A percentile compares a stretch with the other conserved stretches of the same genome.
Conservation (phyloP, 2,888 invertebrate genomes). For the Macropis europaea region DNA sequence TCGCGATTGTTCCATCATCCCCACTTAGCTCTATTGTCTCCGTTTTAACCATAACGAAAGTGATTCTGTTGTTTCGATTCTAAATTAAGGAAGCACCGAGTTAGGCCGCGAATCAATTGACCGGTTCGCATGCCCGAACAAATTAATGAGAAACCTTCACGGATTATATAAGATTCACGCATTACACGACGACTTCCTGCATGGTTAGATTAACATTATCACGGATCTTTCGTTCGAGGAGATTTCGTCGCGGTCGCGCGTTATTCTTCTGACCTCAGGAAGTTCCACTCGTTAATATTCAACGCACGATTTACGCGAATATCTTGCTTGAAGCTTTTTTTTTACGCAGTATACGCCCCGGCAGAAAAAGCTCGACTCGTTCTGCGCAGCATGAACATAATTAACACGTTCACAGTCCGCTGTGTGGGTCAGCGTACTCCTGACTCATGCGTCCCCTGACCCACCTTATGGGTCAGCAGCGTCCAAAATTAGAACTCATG, state of each 20-base stretch:
- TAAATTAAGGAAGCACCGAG: background rate
- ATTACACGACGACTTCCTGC: constrained; percentile 14
- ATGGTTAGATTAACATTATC: constrained; percentile 10
- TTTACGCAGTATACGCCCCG: background rate
- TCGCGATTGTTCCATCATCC: background rate
- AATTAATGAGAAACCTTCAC: constrained; percentile 12
- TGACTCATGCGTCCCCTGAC: no score
- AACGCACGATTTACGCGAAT: constrained; percentile 28
- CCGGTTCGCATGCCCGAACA: background rate
- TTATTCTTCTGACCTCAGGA: constrained; percentile 26
- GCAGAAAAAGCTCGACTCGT: background rate
- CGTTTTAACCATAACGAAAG: background rate
- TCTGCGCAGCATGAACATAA: no score
- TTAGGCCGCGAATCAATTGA: background rate
- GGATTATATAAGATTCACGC: background rate
- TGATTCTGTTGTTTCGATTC: background rate
- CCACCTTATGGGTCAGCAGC: no score
- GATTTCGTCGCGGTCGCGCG: constrained; percentile 8
- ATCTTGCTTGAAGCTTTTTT: background rate
- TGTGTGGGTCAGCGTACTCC: no score
- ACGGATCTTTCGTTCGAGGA: background rate
- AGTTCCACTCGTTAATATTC: constrained; percentile 43
- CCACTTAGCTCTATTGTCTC: no score
- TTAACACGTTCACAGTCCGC: no score
- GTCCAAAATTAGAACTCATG: no score